Evolutionary conservation across 2,888 invertebrate species (phyloP), one percentile per base, ranked within the genome.

Genomic region (Cephus rjabovi): DNA sequence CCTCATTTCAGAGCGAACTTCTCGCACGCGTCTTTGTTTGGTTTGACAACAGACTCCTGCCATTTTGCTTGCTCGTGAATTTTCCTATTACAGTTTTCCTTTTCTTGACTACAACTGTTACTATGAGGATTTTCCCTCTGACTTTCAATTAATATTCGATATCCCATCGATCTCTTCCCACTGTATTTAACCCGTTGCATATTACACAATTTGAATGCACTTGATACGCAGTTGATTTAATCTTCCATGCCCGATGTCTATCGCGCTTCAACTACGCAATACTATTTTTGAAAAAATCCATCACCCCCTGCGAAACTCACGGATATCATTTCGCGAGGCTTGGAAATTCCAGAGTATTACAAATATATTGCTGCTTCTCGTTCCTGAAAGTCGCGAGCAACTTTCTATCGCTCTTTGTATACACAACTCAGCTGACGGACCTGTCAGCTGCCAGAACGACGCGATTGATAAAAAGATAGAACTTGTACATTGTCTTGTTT

Each of bases 361-460:
- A 23, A 56, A 56, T 56, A 56, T 23, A 15, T 23, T 56, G 56
- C 9, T 56, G 23, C 23, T 56, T 23, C 56, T 56, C 56, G 56
- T 23, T 56, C 9, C 56, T 23, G 23, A 56, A 56, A 56, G 56
- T 34, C 71, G 31, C 71, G 71, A 71, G 31, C 71, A 34, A 56
- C 56, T 71, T 71, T 71, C 71, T 34, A 23, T 71, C 33, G 33
- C 34, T 79, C 83, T 89, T 88, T 89, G 89, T 89, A 86, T 89
- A 89, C 88, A 87, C 87, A 87, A 87, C 89, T 87, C 90, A 90
- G 90, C 90, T 90, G 89, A 89, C 86, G 87, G 82, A 79, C 82
- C 84, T 85, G 87, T 89, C 89, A 89, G 89, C 88, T 89, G 89
- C 88, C 86, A 85, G 81, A 84, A 81, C 83, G 82, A 85, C 83